Conservation (phyloP, 2,113 vertebrate genomes). For the Cottus gobio region DNA sequence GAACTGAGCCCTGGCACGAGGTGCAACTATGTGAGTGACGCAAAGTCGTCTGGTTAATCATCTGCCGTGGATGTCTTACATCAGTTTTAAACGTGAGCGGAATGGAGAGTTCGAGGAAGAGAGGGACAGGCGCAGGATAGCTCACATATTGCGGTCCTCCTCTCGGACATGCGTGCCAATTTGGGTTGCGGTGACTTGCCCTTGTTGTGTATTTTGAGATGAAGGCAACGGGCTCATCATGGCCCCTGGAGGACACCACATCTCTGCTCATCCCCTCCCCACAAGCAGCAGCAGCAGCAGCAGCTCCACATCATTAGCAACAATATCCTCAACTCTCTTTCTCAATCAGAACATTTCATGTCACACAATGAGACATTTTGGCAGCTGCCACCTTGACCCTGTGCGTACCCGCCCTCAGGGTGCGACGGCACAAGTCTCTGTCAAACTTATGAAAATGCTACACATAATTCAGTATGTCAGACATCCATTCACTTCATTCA, state of each 20-base stretch:
- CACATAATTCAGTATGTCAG: conserved; percentile 40
- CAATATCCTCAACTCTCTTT: conserved; percentile 61
- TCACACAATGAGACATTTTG: conserved; percentile 65
- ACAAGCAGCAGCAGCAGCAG: conserved; percentile 41
- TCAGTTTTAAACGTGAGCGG: conserved; percentile 7
- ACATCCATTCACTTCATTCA: conserved; percentile 27
- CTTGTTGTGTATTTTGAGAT: conserved; percentile 45
- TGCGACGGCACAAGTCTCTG: conserved; percentile 33
- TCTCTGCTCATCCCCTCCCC: conserved; percentile 18
- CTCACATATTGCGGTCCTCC: conserved; percentile 30
- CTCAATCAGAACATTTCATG: conserved; percentile 57
- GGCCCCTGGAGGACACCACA: conserved; percentile 30
- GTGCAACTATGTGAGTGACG: conserved; percentile 33
- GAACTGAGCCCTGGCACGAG: conserved; percentile 27
- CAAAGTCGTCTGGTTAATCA: conserved; percentile 60
- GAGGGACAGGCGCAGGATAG: neutral
- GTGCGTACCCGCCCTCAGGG: conserved; percentile 33
- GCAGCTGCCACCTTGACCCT: conserved; percentile 68
- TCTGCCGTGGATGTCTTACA: conserved; percentile 46
- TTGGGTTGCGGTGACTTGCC: conserved; percentile 32
- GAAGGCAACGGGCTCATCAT: conserved; percentile 28
- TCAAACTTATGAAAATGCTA: conserved; percentile 52
- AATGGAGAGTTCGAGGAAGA: neutral
- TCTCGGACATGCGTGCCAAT: conserved; percentile 38
- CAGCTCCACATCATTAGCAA: conserved; percentile 56